Evolutionary conservation across 2,797 vertebrate genomes (phyloP).

Genomic region (Anabacerthia variegaticeps): DNA sequence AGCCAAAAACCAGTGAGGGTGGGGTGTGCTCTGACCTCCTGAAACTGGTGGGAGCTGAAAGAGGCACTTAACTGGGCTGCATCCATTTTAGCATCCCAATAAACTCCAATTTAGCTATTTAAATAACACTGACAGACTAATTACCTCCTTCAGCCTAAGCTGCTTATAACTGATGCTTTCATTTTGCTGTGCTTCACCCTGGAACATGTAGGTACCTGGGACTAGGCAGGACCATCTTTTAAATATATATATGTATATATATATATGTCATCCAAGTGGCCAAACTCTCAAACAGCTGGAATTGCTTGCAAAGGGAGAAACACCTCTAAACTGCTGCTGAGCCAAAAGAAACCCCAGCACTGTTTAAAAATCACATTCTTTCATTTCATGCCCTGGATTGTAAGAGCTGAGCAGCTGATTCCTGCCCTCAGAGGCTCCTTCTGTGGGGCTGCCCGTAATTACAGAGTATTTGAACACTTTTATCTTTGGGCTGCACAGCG

Average conservation of each 20-base stretch:
- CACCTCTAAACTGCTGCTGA: not conserved
- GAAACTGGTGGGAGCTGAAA: not conserved
- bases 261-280: not conserved
- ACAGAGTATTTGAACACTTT: not conserved
- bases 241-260: not conserved
- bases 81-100: not conserved
- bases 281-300: not conserved
- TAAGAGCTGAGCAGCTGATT: conserved; percentile 28
- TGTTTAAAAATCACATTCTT: conserved; percentile 35
- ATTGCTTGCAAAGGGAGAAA: not conserved
- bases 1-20: not conserved
- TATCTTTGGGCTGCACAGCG: not conserved
- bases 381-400: not conserved
- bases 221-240: not conserved
- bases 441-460: conserved; percentile 46
- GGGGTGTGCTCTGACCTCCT: not conserved
- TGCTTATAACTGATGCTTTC: not conserved
- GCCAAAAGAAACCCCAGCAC: not conserved
- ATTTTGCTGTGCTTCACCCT: not conserved
- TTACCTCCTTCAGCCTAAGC: not conserved
- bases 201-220: not conserved
- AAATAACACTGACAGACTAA: not conserved
- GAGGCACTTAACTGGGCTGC: not conserved
- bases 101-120: not conserved
- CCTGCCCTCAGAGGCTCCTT: not conserved